phyloP scores from a whole-genome alignment of 2,888 invertebrate species.

The Tinea pellionella region DNA sequence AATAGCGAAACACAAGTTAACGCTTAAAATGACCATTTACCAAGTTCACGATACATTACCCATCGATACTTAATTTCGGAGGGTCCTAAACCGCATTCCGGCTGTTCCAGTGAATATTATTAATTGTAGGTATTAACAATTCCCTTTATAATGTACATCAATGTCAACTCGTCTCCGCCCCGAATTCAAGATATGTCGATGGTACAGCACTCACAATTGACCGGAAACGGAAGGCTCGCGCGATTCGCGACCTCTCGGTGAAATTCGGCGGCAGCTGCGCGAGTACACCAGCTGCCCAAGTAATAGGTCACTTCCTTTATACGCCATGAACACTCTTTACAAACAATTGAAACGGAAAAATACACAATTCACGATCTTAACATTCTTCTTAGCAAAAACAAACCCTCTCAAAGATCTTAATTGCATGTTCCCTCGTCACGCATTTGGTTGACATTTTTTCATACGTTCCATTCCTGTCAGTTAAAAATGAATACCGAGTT shows the following conservation, averaged over 20 bases:
- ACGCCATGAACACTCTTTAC: conserved; percentile 19
- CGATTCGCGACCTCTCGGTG: conserved; percentile 64
- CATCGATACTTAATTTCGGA: neutral
- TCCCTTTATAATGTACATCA: conserved; percentile 8
- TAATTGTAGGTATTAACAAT: neutral
- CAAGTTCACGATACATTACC: neutral
- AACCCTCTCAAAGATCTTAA: conserved; percentile 5
- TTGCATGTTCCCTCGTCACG: neutral
- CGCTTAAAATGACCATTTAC: too few relatives aligned
- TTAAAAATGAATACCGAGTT: conserved; percentile 10
- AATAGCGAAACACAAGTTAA: too few relatives aligned
- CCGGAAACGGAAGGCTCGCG: conserved; percentile 62
- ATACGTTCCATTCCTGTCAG: neutral
- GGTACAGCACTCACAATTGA: conserved; percentile 39
- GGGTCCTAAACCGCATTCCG: neutral
- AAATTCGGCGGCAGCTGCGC: conserved; percentile 62
- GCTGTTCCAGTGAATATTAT: neutral
- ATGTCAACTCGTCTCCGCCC: neutral
- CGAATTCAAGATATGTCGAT: conserved; percentile 5
- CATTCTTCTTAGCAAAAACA: conserved; percentile 8
- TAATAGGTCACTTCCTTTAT: conserved; percentile 63
- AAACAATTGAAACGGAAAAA: neutral
- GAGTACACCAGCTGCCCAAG: conserved; percentile 40
- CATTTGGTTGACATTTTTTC: conserved; percentile 8
- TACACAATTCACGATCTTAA: neutral